phyloP scores from a whole-genome alignment of 2,888 invertebrate species.

The Cheilosia urbana region DNA sequence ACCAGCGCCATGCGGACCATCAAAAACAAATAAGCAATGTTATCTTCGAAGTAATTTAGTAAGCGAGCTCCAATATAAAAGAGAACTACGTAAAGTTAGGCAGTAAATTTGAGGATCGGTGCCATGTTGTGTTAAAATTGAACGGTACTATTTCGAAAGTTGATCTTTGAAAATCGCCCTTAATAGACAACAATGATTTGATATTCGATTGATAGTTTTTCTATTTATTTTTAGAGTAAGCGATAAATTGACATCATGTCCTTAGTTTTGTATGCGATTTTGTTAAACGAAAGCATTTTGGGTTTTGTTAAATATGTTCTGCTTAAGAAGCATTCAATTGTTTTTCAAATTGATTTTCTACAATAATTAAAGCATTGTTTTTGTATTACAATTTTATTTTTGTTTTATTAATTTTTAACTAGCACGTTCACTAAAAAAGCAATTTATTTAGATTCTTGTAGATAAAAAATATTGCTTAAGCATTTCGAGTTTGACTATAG shows the following conservation, averaged over 20 bases:
- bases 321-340: slow-evolving; percentile 54
- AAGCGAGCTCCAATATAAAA: no score
- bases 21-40: no score
- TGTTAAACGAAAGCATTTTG: slow-evolving; percentile 28
- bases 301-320: slow-evolving; percentile 22
- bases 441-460: slow-evolving; percentile 25
- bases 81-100: no score
- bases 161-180: no score
- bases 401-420: slow-evolving; percentile 9
- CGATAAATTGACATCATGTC: slow-evolving; percentile 60
- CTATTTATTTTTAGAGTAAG: slow-evolving; percentile 37
- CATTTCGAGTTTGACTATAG: slow-evolving; percentile 1
- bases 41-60: no score
- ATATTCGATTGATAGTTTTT: slow-evolving; percentile 58
- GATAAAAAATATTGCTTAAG: slow-evolving; percentile 18
- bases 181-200: slow-evolving; percentile 70
- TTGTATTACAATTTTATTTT: slow-evolving; percentile 10
- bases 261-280: slow-evolving; percentile 40
- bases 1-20: no score
- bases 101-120: no score
- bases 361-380: slow-evolving; percentile 59
- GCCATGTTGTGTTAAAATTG: no score
- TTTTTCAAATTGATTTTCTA: slow-evolving; percentile 23
- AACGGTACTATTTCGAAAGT: no score
- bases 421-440: slow-evolving; percentile 58